Conservation (phyloP, 2,797 vertebrate genomes). For the Cryptoprocta ferox region DNA sequence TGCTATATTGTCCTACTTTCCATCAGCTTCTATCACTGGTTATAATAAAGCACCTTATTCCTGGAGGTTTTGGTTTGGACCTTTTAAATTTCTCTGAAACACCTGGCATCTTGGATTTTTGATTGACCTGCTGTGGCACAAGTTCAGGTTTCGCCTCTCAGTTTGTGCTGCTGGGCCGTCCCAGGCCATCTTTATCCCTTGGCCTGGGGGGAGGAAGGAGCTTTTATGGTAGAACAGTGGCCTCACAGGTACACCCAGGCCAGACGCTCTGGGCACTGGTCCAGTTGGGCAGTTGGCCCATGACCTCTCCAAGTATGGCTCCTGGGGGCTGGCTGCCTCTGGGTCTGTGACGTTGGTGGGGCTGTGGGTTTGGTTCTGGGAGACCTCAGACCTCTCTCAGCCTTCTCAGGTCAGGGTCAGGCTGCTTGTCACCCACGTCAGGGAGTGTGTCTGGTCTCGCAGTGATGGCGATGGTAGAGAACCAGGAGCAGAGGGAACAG, state of each 20-base stretch:
- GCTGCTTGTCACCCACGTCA: not conserved
- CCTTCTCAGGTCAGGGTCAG: not conserved
- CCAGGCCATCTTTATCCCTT: conserved; percentile 21
- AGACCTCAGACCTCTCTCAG: not conserved
- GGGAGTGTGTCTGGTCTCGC: rapidly evolving
- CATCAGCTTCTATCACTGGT: not conserved
- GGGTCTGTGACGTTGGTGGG: not conserved
- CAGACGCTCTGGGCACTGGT: not conserved
- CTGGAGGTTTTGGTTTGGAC: conserved; percentile 39
- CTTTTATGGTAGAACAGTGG: not conserved
- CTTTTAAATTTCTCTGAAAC: conserved; percentile 47
- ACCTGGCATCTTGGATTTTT: not conserved
- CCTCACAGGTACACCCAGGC: not conserved
- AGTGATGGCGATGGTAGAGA: not conserved
- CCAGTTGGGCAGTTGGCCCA: not conserved
- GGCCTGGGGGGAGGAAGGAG: not conserved
- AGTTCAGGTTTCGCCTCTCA: rapidly evolving
- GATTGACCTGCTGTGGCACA: conserved; percentile 32
- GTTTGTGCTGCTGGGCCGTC: not conserved
- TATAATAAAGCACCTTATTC: conserved; percentile 45
- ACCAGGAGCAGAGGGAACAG: not conserved
- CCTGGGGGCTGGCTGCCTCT: not conserved
- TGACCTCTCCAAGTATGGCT: not conserved
- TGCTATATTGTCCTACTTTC: conserved; percentile 56
- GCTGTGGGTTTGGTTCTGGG: not conserved